A percentile compares a stretch with the other conserved stretches of the same genome.
These are phyloP conservation scores for Eriosoma lanigerum DNA, from an alignment of 1,140 invertebrate species.

Conservation along the genomic window DNA sequence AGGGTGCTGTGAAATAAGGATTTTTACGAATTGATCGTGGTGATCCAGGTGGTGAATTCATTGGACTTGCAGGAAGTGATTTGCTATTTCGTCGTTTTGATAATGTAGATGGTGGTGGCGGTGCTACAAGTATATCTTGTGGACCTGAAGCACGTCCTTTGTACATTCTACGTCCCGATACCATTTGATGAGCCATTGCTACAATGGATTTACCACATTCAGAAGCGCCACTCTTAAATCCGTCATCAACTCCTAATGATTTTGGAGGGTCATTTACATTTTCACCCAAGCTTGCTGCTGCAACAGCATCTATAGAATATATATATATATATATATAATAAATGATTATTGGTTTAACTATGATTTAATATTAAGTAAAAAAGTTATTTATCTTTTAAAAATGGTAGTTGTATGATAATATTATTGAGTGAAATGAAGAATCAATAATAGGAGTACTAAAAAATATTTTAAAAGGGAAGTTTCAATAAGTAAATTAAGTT, in stretches of 20 bases:
- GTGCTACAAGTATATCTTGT: conserved; percentile 7
- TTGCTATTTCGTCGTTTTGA: conserved; percentile 65
- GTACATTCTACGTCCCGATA: conserved; percentile 59
- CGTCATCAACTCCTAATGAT: conserved; percentile 68
- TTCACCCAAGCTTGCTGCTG: conserved; percentile 36
- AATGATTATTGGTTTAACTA: neutral
- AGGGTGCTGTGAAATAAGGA: conserved; percentile 57
- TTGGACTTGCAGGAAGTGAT: conserved; percentile 70
- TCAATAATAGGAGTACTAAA: no score
- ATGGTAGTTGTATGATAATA: no score
- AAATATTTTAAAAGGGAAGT: no score
- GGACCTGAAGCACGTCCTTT: conserved; percentile 49
- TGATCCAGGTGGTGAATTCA: conserved; percentile 61
- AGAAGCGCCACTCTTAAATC: conserved; percentile 68
- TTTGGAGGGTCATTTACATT: conserved; percentile 57
- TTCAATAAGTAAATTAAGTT: no score
- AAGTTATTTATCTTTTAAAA: no score
- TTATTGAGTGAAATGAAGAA: no score
- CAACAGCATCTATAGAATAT: conserved; percentile 52
- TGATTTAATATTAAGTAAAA: neutral
- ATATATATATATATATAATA: conserved; percentile 7
- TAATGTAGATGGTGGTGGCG: conserved; percentile 19
- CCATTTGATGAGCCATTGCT: conserved; percentile 72
- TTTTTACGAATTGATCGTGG: conserved; percentile 62
- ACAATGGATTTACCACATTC: conserved; percentile 70